Evolutionary conservation across 2,797 vertebrate species (phyloP), one percentile per base, ranked within the genome.

Genomic region (Gallinago stenura): DNA sequence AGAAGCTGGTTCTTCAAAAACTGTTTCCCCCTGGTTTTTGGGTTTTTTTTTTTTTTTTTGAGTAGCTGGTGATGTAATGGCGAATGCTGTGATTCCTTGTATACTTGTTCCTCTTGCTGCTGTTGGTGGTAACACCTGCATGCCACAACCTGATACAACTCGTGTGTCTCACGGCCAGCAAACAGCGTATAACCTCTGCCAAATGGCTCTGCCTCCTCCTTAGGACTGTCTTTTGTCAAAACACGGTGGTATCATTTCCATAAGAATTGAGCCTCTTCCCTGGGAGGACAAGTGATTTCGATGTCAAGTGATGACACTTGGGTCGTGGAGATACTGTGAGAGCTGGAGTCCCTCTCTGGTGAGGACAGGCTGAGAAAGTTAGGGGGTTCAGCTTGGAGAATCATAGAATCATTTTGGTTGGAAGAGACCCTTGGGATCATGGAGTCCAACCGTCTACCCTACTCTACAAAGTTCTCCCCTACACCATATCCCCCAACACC

Each of bases 231-330:
- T 22, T 16, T 2, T 19, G 51, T 7, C 54, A 65, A 8, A 15
- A 9, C 4, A 11, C 3, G 0, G 0, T 5, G 20, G 46, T 25
- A 37, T 19, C 9, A 0, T 31, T 87, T 28, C 70, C 37, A 5
- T 5, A 2, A 13, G 28, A 0, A 11, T 4, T 24, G 35, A 61
- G 56, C 8, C 15, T 24, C 13, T 35, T 28, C 6, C 3, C 1
- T 30, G n/a, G 1, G 0, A 1, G 3, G 2, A 2, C 6, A 9
- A 41, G 33, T 7, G 12, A 10, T 48, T 48, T 50, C 25, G 1
- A 28, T 3, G 43, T 5, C 16, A n/a, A n/a, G n/a, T n/a, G n/a
- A n/a, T n/a, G n/a, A n/a, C n/a, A n/a, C n/a, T n/a, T n/a, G n/a
- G 45, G 45, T 11, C 2, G 20, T 12, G 45, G 45, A 46, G 45